Base-by-base conservation (phyloP, 2,888 invertebrate species). In the Lydus trimaculatus region DNA sequence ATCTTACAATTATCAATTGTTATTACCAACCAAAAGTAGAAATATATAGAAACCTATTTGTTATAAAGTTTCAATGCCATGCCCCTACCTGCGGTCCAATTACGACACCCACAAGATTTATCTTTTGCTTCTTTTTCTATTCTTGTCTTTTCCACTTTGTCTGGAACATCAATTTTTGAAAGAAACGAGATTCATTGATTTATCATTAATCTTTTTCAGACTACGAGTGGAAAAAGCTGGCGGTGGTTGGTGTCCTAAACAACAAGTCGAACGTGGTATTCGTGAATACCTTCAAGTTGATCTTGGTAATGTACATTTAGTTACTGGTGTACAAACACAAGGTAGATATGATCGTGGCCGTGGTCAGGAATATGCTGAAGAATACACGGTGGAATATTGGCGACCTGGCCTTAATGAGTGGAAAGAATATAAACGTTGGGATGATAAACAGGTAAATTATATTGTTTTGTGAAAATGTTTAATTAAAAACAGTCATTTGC, bases 221-320 rank as follows among this genome's bases (percentile, higher is more conserved):
- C 85, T 93, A 65, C 88, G 90, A 33, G 88, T 89, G 70, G 92
- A 93, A 81, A 87, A 86, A 66, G 90, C 90, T 15, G 92, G 93
- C 1, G 93, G 93, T 11, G 93, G 92, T 0, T 94, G 94, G 94
- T 94, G 94, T 83, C 93, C 93, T 1, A 89, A 89, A 77, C 88
- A 87, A 70, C 90, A 89, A 80, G 89, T 92, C 72, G 89, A 90
- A 76, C 84, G 85, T 61, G 90, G 89, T 11, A 88, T 90, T 28
- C 87, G 90, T 52, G 94, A 94, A 82, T 93, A 90, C 86, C 86
- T 90, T 31, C 87, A 89, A 79, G 88, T 92, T 61, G 90, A 91
- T 78, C 86, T 93, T 67, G 86, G 86, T 6, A 85, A 85, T 36
- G 86, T 90, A 64, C 89, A 89, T 81, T 87, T 92, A 71, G 86